Conservation (phyloP, 2,888 invertebrate genomes). For the Glyphotaelius pellucidus region DNA sequence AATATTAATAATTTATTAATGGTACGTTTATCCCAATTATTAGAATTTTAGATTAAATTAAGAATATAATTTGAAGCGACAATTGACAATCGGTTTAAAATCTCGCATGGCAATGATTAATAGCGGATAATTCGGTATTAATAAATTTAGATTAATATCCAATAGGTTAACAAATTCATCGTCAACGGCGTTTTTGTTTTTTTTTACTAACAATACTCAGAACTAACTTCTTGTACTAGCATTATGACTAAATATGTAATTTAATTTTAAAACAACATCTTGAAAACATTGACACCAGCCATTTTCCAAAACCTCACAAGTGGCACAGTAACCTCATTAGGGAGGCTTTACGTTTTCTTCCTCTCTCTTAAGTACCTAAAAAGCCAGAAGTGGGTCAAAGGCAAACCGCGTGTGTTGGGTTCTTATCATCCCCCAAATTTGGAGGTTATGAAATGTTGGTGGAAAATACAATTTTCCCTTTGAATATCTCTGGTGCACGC, state of each 20-base stretch:
- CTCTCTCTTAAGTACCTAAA: not conserved
- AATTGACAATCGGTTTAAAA: too few species aligned
- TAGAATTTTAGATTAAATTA: too few species aligned
- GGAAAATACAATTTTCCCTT: not conserved
- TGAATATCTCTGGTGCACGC: constrained; percentile 28
- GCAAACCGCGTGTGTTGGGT: constrained; percentile 26
- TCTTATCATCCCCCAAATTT: constrained; percentile 27
- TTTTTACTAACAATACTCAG: not conserved
- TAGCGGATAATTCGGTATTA: too few species aligned
- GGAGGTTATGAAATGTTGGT: not conserved
- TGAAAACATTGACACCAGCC: not conserved
- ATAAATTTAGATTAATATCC: not conserved
- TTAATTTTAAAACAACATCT: not conserved
- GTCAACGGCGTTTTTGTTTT: not conserved
- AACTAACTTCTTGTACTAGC: not conserved
- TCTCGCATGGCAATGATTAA: too few species aligned
- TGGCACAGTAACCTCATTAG: constrained; percentile 16
- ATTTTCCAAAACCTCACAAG: not conserved
- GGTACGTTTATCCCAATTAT: too few species aligned
- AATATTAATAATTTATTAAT: too few species aligned
- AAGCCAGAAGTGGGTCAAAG: constrained; percentile 25
- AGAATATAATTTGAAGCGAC: too few species aligned
- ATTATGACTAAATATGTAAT: not conserved
- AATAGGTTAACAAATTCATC: not conserved
- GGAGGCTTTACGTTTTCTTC: not conserved